Evolutionary conservation across 2,888 invertebrate species (phyloP).

Genomic region (Euspilapteryx auroguttella): DNA sequence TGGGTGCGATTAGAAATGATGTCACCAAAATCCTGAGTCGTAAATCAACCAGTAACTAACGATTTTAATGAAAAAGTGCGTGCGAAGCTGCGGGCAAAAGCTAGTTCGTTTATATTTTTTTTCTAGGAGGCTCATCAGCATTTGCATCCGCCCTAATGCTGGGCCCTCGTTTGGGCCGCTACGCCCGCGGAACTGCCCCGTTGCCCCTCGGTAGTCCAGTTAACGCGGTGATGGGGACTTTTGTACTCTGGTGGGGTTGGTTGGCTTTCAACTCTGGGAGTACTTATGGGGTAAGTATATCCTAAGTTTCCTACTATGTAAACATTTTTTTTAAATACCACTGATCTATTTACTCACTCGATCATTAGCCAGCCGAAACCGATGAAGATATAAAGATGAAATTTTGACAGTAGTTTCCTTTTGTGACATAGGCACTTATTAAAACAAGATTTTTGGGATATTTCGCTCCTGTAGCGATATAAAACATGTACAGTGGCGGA

Average conservation of each 20-base stretch:
- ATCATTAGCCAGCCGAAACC: neutral
- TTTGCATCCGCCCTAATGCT: constrained; percentile 89
- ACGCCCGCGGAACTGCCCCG: constrained; percentile 74
- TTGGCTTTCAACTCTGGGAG: constrained; percentile 93
- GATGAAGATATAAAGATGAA: constrained; percentile 1
- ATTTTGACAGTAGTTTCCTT: neutral
- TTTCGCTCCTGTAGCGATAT: too few species aligned
- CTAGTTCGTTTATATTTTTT: too few species aligned
- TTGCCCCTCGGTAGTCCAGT: constrained; percentile 86
- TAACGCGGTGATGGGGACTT: constrained; percentile 88
- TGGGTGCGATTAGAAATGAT: too few species aligned
- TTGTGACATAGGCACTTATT: neutral
- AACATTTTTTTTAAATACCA: neutral
- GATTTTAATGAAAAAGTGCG: too few species aligned
- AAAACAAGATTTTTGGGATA: neutral
- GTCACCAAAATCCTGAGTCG: too few species aligned
- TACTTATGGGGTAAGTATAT: constrained; percentile 68
- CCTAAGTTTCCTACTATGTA: too few species aligned
- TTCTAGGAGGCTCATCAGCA: constrained; percentile 71
- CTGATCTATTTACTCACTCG: neutral
- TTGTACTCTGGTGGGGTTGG: constrained; percentile 98
- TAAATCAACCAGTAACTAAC: too few species aligned
- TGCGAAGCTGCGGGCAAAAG: too few species aligned
- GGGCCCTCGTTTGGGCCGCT: constrained; percentile 84
- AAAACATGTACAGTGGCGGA: too few species aligned